These are phyloP conservation scores for Brevimyrus niger DNA, from an alignment of 2,113 vertebrate genomes.

Conservation along the genomic window DNA sequence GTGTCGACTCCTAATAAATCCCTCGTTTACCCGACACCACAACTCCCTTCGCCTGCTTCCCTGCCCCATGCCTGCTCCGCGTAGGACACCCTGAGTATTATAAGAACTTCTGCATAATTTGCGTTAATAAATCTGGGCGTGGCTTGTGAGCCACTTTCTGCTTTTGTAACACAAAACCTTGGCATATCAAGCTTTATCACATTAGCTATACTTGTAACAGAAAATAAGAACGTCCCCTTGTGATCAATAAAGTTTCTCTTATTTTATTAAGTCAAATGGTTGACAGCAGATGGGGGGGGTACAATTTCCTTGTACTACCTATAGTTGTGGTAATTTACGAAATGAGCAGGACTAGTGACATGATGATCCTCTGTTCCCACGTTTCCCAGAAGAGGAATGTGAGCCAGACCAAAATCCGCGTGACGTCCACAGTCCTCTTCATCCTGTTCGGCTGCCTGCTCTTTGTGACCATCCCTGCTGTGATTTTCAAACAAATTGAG, in stretches of 20 bases:
- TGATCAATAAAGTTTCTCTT: background rate
- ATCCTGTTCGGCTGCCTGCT: constrained; percentile 93
- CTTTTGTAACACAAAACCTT: background rate
- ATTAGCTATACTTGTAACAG: background rate
- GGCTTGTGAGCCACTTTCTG: background rate
- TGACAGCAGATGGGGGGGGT: background rate
- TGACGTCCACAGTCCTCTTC: constrained; percentile 95
- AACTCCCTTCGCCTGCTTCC: too few species aligned
- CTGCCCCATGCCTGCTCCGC: too few species aligned
- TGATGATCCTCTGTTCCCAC: background rate
- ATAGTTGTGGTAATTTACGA: background rate
- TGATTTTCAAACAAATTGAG: constrained; percentile 97
- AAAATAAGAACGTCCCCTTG: background rate
- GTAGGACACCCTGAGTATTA: background rate
- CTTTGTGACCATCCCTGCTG: constrained; percentile 86
- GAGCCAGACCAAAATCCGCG: constrained; percentile 96
- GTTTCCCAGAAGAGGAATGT: constrained; percentile 86
- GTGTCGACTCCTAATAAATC: too few species aligned
- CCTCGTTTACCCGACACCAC: too few species aligned
- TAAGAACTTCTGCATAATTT: background rate
- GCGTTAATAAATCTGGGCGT: background rate
- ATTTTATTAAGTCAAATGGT: background rate
- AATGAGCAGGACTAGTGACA: background rate
- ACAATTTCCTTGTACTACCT: background rate
- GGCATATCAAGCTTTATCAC: background rate